phyloP scores from a whole-genome alignment of 2,113 vertebrate genomes.

The Glareola pratincola region DNA sequence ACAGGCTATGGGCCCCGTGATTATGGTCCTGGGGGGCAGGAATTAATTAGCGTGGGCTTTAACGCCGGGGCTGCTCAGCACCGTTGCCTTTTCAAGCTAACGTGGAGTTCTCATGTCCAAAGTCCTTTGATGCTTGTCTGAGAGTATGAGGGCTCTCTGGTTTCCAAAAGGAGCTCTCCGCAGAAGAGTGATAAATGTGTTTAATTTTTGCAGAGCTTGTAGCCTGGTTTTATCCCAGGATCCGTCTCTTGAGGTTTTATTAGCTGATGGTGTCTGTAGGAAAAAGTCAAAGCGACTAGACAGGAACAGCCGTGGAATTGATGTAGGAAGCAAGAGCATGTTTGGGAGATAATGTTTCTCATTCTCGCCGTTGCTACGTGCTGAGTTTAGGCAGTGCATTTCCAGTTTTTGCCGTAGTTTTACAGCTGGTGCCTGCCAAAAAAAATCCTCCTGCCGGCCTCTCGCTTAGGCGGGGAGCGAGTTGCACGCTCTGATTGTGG shows the following conservation, averaged over 20 bases:
- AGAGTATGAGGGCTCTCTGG: background rate
- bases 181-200: slow-evolving; percentile 53
- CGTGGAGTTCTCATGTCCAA: background rate
- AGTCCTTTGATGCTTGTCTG: slow-evolving; percentile 27
- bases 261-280: slow-evolving; percentile 58
- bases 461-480: background rate
- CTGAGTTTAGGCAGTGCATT: background rate
- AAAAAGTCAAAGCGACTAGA: slow-evolving; percentile 57
- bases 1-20: background rate
- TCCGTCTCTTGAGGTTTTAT: slow-evolving; percentile 55
- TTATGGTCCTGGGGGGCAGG: background rate
- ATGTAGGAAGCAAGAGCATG: slow-evolving; percentile 50
- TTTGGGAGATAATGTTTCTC: slow-evolving; percentile 54
- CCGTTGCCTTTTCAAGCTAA: background rate
- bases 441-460: background rate
- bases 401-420: background rate
- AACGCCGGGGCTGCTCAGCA: background rate
- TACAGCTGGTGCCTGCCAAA: background rate
- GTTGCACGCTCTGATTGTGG: accelerated
- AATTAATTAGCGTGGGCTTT: background rate
- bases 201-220: slow-evolving; percentile 59
- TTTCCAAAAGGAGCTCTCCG: background rate
- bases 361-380: background rate
- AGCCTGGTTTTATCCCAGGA: slow-evolving; percentile 54
- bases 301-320: slow-evolving; percentile 38